phyloP scores from a whole-genome alignment of 23 tunicate genomes.

The Botrylloides violaceus region DNA sequence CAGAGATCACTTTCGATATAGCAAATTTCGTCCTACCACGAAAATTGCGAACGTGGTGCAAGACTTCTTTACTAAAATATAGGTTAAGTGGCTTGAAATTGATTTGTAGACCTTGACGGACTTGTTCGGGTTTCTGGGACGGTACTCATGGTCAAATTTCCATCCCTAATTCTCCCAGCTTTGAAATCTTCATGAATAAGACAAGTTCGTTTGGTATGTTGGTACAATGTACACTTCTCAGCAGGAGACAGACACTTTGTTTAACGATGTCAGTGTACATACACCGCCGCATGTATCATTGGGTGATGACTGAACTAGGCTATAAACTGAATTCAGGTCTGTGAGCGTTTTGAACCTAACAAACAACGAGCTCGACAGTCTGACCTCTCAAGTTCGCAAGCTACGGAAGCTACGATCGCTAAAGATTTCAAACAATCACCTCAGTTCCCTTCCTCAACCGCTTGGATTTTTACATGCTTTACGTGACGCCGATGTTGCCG shows the following conservation, averaged over 20 bases:
- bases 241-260: too few relatives aligned
- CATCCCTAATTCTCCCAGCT: too few relatives aligned
- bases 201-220: not conserved
- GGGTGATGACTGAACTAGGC: not conserved
- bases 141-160: too few relatives aligned
- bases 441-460: constrained; percentile 78
- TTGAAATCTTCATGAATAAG: too few relatives aligned
- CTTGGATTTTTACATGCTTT: constrained; percentile 66
- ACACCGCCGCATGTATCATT: not conserved
- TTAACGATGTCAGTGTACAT: not conserved
- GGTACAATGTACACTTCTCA: not conserved
- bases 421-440: constrained; percentile 44
- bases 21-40: too few relatives aligned
- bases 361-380: constrained; percentile 63
- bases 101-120: too few relatives aligned
- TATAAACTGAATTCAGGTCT: too few relatives aligned
- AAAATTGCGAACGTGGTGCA: too few relatives aligned
- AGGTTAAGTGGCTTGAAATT: too few relatives aligned
- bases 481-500: constrained; percentile 61
- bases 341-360: constrained; percentile 51
- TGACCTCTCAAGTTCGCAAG: constrained; percentile 50
- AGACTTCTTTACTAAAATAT: too few relatives aligned
- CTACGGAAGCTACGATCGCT: constrained; percentile 52
- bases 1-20: too few relatives aligned
- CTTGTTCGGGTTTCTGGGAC: too few relatives aligned